Percentiles rank a stretch among this genome's conserved stretches.
Evolutionary conservation across 2,888 invertebrate species (phyloP).

Genomic region (Thymelicus lineola): DNA sequence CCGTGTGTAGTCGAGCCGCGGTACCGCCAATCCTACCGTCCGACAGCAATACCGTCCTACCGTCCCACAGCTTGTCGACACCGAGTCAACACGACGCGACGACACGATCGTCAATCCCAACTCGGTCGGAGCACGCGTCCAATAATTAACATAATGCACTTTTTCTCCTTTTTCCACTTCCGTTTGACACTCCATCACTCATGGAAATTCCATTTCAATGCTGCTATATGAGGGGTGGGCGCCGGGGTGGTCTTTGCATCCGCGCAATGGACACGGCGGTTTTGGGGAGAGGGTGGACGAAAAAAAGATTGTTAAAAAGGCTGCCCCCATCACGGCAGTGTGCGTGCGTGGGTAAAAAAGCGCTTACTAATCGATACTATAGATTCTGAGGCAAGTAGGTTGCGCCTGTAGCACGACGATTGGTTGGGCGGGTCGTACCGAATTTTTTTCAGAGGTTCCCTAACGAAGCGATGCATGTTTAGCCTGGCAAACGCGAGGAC

Average conservation of each 20-base stretch:
- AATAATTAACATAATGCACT: slow-evolving; percentile 85
- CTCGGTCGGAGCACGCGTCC: slow-evolving; percentile 76
- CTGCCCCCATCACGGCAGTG: slow-evolving; percentile 77
- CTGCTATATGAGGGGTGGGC: slow-evolving; percentile 77
- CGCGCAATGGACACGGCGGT: slow-evolving; percentile 83
- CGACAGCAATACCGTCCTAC: too few species aligned
- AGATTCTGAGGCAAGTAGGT: slow-evolving; percentile 83
- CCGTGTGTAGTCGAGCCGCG: slow-evolving; percentile 11
- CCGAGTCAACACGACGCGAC: slow-evolving; percentile 49
- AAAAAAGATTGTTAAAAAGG: slow-evolving; percentile 85
- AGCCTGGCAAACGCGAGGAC: slow-evolving; percentile 68
- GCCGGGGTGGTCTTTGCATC: slow-evolving; percentile 82
- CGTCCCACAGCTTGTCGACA: not conserved
- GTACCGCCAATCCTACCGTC: too few species aligned
- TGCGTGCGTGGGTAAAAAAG: slow-evolving; percentile 83
- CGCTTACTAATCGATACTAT: slow-evolving; percentile 84
- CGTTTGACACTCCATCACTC: slow-evolving; percentile 86
- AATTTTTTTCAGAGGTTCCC: slow-evolving; percentile 65
- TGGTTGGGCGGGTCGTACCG: slow-evolving; percentile 65
- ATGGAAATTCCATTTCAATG: slow-evolving; percentile 86
- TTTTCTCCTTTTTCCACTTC: slow-evolving; percentile 84
- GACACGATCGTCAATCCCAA: slow-evolving; percentile 84
- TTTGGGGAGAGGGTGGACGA: slow-evolving; percentile 79
- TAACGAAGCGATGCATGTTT: slow-evolving; percentile 79
- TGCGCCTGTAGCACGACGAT: slow-evolving; percentile 73